A percentile compares a stretch with the other conserved stretches of the same genome.
Evolutionary conservation across 2,888 invertebrate species (phyloP).

Genomic region (Diploptera punctata): DNA sequence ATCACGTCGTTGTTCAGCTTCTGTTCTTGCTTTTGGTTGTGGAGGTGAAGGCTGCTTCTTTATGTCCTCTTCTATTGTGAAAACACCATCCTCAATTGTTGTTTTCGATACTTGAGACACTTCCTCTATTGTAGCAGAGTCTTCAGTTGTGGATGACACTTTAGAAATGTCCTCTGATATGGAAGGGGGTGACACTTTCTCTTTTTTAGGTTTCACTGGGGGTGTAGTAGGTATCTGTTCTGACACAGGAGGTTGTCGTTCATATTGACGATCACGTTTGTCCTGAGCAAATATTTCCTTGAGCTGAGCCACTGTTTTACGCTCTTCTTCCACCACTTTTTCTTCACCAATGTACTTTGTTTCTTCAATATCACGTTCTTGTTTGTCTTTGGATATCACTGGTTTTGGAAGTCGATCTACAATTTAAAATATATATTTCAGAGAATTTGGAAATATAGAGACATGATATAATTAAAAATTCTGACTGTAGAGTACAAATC

Average conservation of each 20-base stretch:
- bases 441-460: too few relatives aligned
- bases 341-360: conserved; percentile 83
- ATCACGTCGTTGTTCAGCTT: conserved; percentile 50
- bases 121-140: not conserved
- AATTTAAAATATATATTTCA: not conserved
- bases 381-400: conserved; percentile 40
- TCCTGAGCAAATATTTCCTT: conserved; percentile 42
- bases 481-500: too few relatives aligned
- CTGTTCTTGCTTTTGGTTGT: conserved; percentile 33
- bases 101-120: conserved; percentile 15
- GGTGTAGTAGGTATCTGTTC: conserved; percentile 8
- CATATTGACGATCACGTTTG: conserved; percentile 39
- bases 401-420: conserved; percentile 13
- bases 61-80: conserved; percentile 32
- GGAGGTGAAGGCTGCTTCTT: conserved; percentile 17
- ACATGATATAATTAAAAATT: too few relatives aligned
- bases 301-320: conserved; percentile 48
- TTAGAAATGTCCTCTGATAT: conserved; percentile 31
- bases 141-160: conserved; percentile 11
- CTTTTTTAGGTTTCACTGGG: not conserved
- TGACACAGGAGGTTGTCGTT: conserved; percentile 40
- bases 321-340: conserved; percentile 70
- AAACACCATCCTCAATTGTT: conserved; percentile 18
- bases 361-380: conserved; percentile 62
- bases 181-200: not conserved